phyloP scores from a whole-genome alignment of 1,140 invertebrate species.

The Lepidurus apus region DNA sequence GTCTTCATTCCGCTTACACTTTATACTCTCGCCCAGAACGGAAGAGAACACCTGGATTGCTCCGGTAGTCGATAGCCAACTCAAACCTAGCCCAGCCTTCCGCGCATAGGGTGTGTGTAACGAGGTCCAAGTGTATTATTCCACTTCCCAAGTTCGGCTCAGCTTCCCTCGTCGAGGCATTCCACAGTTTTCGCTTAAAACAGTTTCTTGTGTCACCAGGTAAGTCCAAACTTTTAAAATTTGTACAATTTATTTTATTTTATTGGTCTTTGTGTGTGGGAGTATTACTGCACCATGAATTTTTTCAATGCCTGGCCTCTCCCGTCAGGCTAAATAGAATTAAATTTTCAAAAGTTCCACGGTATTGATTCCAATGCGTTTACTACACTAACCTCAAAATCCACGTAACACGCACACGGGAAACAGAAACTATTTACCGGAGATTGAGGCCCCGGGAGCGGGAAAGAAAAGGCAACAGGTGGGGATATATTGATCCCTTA shows the following conservation, averaged over 20 bases:
- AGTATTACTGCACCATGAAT: neutral
- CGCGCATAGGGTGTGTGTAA: too few species aligned
- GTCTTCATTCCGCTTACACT: neutral
- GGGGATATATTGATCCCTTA: neutral
- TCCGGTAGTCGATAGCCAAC: too few species aligned
- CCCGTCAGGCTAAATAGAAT: neutral
- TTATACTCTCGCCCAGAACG: neutral
- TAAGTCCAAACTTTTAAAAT: too few species aligned
- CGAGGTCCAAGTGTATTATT: too few species aligned
- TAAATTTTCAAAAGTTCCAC: slow-evolving; percentile 5
- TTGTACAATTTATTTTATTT: too few species aligned
- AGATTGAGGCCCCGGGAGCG: slow-evolving; percentile 17
- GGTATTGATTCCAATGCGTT: slow-evolving; percentile 6
- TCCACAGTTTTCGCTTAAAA: too few species aligned
- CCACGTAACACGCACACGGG: neutral
- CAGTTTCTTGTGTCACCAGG: too few species aligned
- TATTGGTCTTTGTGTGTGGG: too few species aligned
- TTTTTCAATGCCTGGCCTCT: neutral
- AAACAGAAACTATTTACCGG: neutral
- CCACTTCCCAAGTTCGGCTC: too few species aligned
- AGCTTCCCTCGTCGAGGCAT: too few species aligned
- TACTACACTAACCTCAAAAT: neutral
- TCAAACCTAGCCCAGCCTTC: too few species aligned
- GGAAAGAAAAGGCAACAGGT: slow-evolving; percentile 21
- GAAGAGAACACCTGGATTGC: neutral